Evolutionary conservation across 1,140 invertebrate genomes (phyloP), one percentile per base, ranked within the genome.

Genomic region (Drosophila nannoptera): DNA sequence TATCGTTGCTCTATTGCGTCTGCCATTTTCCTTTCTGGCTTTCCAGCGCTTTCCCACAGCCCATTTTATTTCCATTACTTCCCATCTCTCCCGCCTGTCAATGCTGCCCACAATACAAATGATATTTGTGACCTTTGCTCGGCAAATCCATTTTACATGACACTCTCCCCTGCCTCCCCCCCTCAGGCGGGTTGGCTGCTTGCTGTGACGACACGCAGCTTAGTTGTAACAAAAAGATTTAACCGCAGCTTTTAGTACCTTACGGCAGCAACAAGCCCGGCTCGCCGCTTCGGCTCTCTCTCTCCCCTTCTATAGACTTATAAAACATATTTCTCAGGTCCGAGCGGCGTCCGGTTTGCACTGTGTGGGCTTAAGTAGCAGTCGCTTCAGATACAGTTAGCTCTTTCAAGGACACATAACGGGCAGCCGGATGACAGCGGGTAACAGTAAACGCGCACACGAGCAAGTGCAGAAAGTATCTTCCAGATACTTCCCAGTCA

Each of bases 341-440:
- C 22, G 22, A 2, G 22, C 22, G 1, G 22, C 22, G 22, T 22
- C 22, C 22, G 22, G 22, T 22, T 22, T 22, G 1, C 22, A 3
- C 22, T 22, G 22, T 22, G 22, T 22, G 22, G 22, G 22, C 22
- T 65, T 46, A 29, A 56, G 60, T 56, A 65, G 40, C 36, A 33
- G 60, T 66, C 22, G 22, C 22, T 22, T 22, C 71, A 63, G 59
- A 49, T 64, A 84, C 81, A 86, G 81, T 84, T 84, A 86, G 62
- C 73, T 76, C 63, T 81, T 81, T 84, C 80, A 84, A 84, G 80
- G 80, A 84, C 80, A 84, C 50, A 67, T 83, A 83, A 83, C 81
- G 80, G 80, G 14, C 52, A 52, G 60, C 42, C 62, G 58, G 70
- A 69, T 84, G 73, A 75, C 78, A 84, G 48, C 78, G 58, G 42